Evolutionary conservation across 64 coral and sea anemone genomes (phyloP), one percentile per base, ranked within the genome.

Genomic region (Cladopsammia gracilis): DNA sequence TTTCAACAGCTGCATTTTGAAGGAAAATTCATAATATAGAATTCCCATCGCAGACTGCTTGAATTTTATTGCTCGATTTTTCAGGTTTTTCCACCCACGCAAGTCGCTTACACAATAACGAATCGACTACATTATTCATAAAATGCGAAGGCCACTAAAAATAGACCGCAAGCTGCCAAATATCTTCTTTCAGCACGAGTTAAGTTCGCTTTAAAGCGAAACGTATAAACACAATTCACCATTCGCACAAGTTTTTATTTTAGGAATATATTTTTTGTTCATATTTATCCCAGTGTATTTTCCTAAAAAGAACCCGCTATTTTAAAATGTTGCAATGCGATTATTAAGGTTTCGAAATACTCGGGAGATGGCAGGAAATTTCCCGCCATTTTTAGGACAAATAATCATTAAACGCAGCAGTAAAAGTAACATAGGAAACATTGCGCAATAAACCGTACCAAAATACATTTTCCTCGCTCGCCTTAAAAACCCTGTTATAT

Each of bases 41-140:
- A 84, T 68, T 84, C 61, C 45, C 46, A 25, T 67, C 62, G 20
- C 62, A 67, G 58, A n/a, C 60, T 84, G 60, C 80, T 84, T 84
- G 60, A 84, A 84, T 50, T 84, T 84, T 84, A 84, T 84, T 84
- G 60, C 80, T 84, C 80, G 80, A 84, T 84, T 84, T 84, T 68
- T 18, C 19, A 9, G 80, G 72, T 75, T 67, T 67, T 67, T 67
- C 58, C 80, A 19, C 80, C 80, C 58, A 84, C 80, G 80, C 80
- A 68, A 43, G 19, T 84, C 80, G 80, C 80, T 84, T 49, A 65
- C 43, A 67, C 62, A 64, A 49, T 46, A 84, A 48, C 8, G 18
- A 84, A 83, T 48, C 46, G 46, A 84, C 80, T 84, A 46, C 19
- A 84, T 84, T 84, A 84, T 84, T 84, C 60, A 84, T 84, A n/a